Percentiles rank a stretch among this genome's conserved stretches.
These are phyloP conservation scores for Alviniconcha strummeri DNA, from an alignment of 2,888 invertebrate species.

Conservation along the genomic window DNA sequence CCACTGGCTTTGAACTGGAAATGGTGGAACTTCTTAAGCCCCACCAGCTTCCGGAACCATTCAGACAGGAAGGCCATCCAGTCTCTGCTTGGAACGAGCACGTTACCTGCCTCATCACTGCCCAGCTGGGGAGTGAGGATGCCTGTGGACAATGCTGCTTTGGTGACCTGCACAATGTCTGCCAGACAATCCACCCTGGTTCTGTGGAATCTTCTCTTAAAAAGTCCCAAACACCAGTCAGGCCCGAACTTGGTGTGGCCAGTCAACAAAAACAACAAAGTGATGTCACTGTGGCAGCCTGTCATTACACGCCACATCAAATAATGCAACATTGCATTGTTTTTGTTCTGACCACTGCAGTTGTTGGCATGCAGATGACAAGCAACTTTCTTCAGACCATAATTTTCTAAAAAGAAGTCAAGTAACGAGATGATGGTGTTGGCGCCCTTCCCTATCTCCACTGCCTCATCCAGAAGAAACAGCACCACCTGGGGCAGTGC, in stretches of 20 bases:
- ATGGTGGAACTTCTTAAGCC: conserved; percentile 34
- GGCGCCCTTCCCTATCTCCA: conserved; percentile 34
- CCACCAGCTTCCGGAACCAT: conserved; percentile 27
- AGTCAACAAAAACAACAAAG: conserved; percentile 27
- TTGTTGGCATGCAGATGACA: conserved; percentile 31
- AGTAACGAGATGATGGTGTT: conserved; percentile 35
- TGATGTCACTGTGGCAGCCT: conserved; percentile 18
- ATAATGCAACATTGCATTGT: conserved; percentile 18
- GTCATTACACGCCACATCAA: conserved; percentile 32
- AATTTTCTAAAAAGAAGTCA: conserved; percentile 37
- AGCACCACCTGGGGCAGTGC: conserved; percentile 17
- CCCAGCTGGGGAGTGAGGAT: neutral
- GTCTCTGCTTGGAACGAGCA: neutral
- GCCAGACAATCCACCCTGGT: neutral
- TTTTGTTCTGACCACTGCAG: conserved; percentile 20
- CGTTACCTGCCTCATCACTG: neutral
- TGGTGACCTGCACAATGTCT: neutral
- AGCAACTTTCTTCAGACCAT: conserved; percentile 29
- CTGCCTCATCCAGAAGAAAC: conserved; percentile 30
- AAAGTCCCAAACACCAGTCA: conserved; percentile 42
- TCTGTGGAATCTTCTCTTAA: conserved; percentile 19
- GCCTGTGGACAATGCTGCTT: neutral
- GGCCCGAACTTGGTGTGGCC: conserved; percentile 43
- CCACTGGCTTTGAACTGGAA: conserved; percentile 7
- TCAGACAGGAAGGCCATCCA: neutral